Evolutionary conservation across 2,888 invertebrate genomes (phyloP), one percentile per base, ranked within the genome.

Genomic region (Cotesia congregata): DNA sequence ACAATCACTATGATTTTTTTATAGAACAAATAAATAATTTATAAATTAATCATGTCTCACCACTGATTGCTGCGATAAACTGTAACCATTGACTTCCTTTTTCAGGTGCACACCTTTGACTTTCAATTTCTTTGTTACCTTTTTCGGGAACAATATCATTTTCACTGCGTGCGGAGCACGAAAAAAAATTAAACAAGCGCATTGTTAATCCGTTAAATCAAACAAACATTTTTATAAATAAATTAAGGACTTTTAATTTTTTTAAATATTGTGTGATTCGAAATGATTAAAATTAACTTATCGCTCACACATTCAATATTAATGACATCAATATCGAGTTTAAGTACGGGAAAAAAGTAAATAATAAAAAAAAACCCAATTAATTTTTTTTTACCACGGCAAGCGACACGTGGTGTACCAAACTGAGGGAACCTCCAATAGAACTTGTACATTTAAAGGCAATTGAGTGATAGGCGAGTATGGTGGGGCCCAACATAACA

Each of bases 61-160:
- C 85, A 59, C 85, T 85, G 15, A 84, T 82, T 30, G 85, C 85
- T 41, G 84, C 85, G 50, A 80, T 72, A 67, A 85, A 85, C 72
- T 85, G 85, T 76, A 85, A 77, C 85, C 85, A 85, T 77, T 83
- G 84, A 62, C 82, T 82, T 2, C 77, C 77, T n/a, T 69, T 75
- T 64, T 85, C 83, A 15, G 77, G 80, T 7, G 77, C 64, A 15
- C 77, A 62, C 78, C 80, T 80, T 68, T 83, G 81, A 64, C 79
- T 81, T 74, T 83, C 83, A 72, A 80, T 78, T 74, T 80, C 81
- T 67, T 81, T 81, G 39, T 62, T 79, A 72, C 78, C 78, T 60
- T 77, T 77, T 73, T 74, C 76, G 15, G 72, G 3, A 50, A 12
- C 7, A 50, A 12, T 50, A 6, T 50, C 50, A 50, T 12, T 50